phyloP scores from a whole-genome alignment of 23 tunicate species.

The Styela plicata region DNA sequence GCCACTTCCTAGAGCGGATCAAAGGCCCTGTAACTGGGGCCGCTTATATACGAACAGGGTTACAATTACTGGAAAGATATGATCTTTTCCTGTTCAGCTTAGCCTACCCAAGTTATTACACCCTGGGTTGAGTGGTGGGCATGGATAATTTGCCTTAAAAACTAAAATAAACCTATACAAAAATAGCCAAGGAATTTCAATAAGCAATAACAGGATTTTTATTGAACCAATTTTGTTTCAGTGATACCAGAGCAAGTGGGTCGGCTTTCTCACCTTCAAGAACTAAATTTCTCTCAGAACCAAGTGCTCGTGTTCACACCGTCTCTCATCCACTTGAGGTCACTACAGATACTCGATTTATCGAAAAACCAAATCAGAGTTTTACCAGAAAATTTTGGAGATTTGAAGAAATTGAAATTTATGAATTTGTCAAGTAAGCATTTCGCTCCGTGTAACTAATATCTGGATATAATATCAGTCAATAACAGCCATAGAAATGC shows the following conservation, averaged over 20 bases:
- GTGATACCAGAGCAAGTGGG: constrained; percentile 68
- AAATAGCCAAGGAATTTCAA: not conserved
- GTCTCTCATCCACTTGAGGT: constrained; percentile 64
- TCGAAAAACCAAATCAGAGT: constrained; percentile 51
- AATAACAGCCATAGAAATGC: too few relatives aligned
- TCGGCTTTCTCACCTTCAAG: constrained; percentile 47
- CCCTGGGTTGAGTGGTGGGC: too few relatives aligned
- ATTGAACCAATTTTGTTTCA: not conserved
- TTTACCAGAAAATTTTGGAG: constrained; percentile 91
- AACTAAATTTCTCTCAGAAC: constrained; percentile 67
- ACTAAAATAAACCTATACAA: too few relatives aligned
- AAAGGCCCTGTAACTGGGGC: not conserved
- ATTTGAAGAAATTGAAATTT: constrained; percentile 57
- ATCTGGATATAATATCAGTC: too few relatives aligned
- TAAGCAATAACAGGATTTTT: not conserved
- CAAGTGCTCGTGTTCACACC: constrained; percentile 50
- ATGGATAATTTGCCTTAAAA: too few relatives aligned
- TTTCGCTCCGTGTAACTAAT: too few relatives aligned
- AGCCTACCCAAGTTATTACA: too few relatives aligned
- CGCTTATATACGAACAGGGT: too few relatives aligned
- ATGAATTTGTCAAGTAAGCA: constrained; percentile 86
- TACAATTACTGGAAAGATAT: too few relatives aligned
- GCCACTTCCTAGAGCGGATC: too few relatives aligned
- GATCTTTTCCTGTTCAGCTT: too few relatives aligned
- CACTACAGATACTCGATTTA: constrained; percentile 57